These are phyloP conservation scores for Ammospiza nelsoni DNA, from an alignment of 2,113 vertebrate genomes.

Conservation along the genomic window DNA sequence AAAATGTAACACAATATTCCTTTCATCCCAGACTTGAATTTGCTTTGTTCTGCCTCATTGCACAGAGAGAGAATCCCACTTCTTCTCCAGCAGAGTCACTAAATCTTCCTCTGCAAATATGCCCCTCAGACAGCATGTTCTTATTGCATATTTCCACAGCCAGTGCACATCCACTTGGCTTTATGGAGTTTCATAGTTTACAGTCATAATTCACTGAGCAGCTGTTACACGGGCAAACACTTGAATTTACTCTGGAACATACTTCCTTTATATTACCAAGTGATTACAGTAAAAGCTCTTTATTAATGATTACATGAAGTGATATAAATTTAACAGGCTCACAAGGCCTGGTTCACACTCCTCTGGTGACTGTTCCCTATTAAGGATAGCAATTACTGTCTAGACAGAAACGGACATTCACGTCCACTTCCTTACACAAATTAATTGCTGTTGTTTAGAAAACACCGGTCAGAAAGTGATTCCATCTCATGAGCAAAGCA, in stretches of 20 bases:
- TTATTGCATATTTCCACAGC: neutral
- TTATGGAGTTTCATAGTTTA: neutral
- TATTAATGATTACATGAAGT: neutral
- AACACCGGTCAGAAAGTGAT: neutral
- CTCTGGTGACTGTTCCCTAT: neutral
- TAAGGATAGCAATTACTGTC: neutral
- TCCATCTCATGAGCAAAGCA: neutral
- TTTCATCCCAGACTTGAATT: neutral
- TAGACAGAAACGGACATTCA: neutral
- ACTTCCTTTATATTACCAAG: neutral
- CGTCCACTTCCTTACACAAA: neutral
- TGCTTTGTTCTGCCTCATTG: neutral
- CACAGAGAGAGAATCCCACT: neutral
- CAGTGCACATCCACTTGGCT: neutral
- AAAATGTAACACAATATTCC: neutral
- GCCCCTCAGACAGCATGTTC: neutral
- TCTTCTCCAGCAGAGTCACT: neutral
- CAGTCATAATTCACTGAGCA: neutral
- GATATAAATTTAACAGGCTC: neutral
- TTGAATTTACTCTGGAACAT: neutral
- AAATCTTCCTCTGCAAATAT: neutral
- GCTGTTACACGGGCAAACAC: neutral
- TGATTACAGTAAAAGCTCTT: neutral
- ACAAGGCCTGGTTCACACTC: neutral
- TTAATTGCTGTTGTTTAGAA: neutral